Percentiles rank a stretch among this genome's conserved stretches.
These are phyloP conservation scores for Pseudopipra pipra DNA, from an alignment of 2,113 vertebrate genomes.

Conservation along the genomic window DNA sequence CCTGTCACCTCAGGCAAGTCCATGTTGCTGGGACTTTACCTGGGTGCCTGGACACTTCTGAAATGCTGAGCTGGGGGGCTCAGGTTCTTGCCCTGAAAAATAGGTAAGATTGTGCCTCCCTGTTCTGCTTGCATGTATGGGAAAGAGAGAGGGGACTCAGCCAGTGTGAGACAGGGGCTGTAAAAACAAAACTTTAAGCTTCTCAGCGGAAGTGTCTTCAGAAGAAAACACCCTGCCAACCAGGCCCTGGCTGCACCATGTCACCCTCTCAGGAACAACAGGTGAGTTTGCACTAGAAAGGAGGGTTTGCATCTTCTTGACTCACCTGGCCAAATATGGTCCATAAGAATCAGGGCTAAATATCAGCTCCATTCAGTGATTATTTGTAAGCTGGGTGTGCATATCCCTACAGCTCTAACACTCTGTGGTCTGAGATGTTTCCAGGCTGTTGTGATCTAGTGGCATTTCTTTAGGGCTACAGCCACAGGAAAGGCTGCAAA, in stretches of 20 bases:
- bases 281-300: not conserved
- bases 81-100: not conserved
- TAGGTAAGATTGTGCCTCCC: not conserved
- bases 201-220: not conserved
- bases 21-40: not conserved
- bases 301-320: not conserved
- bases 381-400: not conserved
- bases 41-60: not conserved
- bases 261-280: not conserved
- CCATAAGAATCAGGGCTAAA: not conserved
- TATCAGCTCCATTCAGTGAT: fast-evolving
- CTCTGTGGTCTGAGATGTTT: not conserved
- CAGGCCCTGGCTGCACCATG: not conserved
- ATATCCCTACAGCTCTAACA: not conserved
- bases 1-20: not conserved
- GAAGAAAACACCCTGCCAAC: fast-evolving
- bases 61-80: not conserved
- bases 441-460: not conserved
- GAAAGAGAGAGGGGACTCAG: not conserved
- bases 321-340: not conserved
- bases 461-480: not conserved
- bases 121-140: not conserved
- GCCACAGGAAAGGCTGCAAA: not conserved
- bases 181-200: not conserved
- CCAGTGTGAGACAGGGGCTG: not conserved